Percentiles rank a stretch among this genome's conserved stretches.
These are phyloP conservation scores for Leistus spinibarbis DNA, from an alignment of 2,888 invertebrate genomes.

Conservation along the genomic window DNA sequence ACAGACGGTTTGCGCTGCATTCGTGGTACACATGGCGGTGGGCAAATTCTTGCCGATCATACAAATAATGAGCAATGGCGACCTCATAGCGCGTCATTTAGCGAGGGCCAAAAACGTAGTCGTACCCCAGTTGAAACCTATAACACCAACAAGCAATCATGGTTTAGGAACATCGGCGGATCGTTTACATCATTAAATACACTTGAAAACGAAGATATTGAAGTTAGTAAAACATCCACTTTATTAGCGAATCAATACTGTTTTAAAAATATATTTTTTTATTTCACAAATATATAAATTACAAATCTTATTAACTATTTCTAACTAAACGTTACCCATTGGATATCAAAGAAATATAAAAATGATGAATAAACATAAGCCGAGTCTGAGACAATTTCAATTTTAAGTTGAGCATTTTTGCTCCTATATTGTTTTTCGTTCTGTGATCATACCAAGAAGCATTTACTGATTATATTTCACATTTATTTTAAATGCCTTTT, in stretches of 20 bases:
- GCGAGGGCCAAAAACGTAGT: conserved; percentile 20
- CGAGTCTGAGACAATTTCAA: conserved; percentile 50
- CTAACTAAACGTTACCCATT: background rate
- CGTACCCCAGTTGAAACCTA: conserved; percentile 4
- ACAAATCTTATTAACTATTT: background rate
- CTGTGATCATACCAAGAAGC: conserved; percentile 44
- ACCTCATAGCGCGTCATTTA: conserved; percentile 26
- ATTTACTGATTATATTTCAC: conserved; percentile 15
- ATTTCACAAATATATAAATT: background rate
- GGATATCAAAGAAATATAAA: background rate
- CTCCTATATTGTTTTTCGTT: conserved; percentile 38
- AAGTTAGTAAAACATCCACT: background rate
- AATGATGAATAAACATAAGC: conserved; percentile 53
- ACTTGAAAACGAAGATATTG: conserved; percentile 21
- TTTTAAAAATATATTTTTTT: too few relatives aligned
- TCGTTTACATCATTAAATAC: conserved; percentile 29
- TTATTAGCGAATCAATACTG: too few relatives aligned
- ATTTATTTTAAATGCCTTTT: background rate
- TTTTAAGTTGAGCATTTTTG: conserved; percentile 42
- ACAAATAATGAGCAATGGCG: conserved; percentile 20
- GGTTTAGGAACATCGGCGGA: conserved; percentile 26
- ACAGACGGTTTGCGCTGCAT: conserved; percentile 6
- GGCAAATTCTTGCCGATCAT: background rate
- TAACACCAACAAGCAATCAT: conserved; percentile 10
- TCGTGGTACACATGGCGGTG: background rate